Conservation (phyloP, 2,888 invertebrate species). For the Tachina lurida region DNA sequence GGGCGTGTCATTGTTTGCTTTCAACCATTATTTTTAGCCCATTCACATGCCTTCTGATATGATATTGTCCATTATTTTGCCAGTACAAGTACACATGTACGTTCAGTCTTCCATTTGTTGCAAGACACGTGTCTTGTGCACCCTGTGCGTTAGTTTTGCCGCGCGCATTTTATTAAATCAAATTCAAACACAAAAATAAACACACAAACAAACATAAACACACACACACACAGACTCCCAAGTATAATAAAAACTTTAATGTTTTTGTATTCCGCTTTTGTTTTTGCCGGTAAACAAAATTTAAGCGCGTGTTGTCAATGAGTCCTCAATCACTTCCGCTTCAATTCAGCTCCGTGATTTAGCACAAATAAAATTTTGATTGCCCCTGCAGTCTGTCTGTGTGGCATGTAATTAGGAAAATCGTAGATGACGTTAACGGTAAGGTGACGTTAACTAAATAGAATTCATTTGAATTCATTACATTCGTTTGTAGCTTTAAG, state of each 20-base stretch:
- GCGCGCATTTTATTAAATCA: constrained; percentile 67
- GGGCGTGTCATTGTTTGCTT: constrained; percentile 69
- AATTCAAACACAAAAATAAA: constrained; percentile 51
- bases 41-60: constrained; percentile 47
- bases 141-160: constrained; percentile 67
- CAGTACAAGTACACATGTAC: background rate
- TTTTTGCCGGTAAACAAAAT: constrained; percentile 66
- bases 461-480: constrained; percentile 3
- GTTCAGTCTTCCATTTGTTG: constrained; percentile 30
- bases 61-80: constrained; percentile 48
- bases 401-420: constrained; percentile 80
- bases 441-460: background rate
- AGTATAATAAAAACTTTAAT: background rate
- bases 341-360: constrained; percentile 80
- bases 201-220: background rate
- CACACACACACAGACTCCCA: constrained; percentile 5
- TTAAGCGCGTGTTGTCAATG: constrained; percentile 81
- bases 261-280: constrained; percentile 57
- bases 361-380: constrained; percentile 81
- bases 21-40: constrained; percentile 24
- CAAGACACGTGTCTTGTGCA: constrained; percentile 66
- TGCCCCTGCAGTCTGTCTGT: constrained; percentile 72
- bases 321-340: constrained; percentile 81
- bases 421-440: constrained; percentile 56
- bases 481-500: background rate